These are phyloP conservation scores for Cloeon dipterum DNA, from an alignment of 2,888 invertebrate species.

Conservation along the genomic window DNA sequence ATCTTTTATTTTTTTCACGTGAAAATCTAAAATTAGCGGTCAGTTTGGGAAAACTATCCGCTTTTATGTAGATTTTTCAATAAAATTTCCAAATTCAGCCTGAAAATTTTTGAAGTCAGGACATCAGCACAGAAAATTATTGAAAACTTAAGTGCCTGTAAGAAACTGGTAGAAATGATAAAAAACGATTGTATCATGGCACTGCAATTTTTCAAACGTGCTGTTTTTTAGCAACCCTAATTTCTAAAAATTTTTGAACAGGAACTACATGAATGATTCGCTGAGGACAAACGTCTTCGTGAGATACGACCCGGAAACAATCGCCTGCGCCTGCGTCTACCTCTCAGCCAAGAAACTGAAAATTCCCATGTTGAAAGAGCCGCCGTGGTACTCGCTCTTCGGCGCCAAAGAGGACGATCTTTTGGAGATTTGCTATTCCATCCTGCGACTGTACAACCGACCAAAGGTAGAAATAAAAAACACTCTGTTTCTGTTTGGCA, in stretches of 20 bases:
- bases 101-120: too few relatives aligned
- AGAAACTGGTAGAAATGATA: too few relatives aligned
- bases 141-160: too few relatives aligned
- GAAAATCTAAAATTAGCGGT: too few relatives aligned
- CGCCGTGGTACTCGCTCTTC: slow-evolving; percentile 78
- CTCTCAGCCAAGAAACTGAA: slow-evolving; percentile 74
- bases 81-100: neutral
- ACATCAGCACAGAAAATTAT: too few relatives aligned
- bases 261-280: slow-evolving; percentile 99
- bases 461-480: slow-evolving; percentile 37
- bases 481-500: neutral
- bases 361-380: slow-evolving; percentile 63
- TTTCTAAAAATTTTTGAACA: slow-evolving; percentile 15
- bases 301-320: slow-evolving; percentile 85
- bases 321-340: slow-evolving; percentile 98
- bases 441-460: slow-evolving; percentile 63
- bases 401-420: slow-evolving; percentile 64
- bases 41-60: too few relatives aligned
- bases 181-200: neutral
- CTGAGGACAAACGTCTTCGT: slow-evolving; percentile 91
- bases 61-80: too few relatives aligned
- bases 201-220: neutral
- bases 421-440: slow-evolving; percentile 56
- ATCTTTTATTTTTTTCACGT: too few relatives aligned
- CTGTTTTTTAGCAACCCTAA: neutral